phyloP scores from a whole-genome alignment of 2,797 vertebrate species.

The Tenualosa thibaudeaui region DNA sequence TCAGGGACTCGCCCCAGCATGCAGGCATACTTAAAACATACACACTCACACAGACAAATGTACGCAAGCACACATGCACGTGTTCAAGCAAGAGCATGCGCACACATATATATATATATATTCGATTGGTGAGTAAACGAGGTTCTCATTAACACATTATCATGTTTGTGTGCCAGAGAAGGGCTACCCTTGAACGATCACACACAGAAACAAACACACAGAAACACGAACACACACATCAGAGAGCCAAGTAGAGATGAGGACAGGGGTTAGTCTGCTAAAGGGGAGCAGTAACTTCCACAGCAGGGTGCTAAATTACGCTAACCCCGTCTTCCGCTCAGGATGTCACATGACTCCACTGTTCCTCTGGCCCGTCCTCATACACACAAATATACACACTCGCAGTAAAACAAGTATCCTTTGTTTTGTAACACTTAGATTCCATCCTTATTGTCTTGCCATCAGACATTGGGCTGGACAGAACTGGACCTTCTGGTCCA shows the following conservation, averaged over 20 bases:
- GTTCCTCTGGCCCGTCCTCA: slow-evolving; percentile 30
- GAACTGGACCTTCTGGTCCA: background rate
- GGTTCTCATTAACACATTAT: slow-evolving; percentile 42
- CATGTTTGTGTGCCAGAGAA: slow-evolving; percentile 5
- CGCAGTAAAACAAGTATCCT: background rate
- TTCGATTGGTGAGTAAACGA: slow-evolving; percentile 51
- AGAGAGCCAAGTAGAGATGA: slow-evolving; percentile 45
- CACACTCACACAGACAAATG: slow-evolving; percentile 30
- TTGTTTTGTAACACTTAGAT: background rate
- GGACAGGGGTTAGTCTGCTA: slow-evolving; percentile 77
- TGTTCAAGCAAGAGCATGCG: background rate
- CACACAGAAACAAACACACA: slow-evolving; percentile 42
- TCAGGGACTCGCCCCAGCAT: slow-evolving; percentile 47
- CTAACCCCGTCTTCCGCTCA: slow-evolving; percentile 67
- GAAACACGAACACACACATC: slow-evolving; percentile 19
- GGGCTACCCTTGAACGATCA: background rate
- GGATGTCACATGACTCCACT: slow-evolving; percentile 37
- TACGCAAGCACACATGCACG: background rate
- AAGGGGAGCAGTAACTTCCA: slow-evolving; percentile 80
- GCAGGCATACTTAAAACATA: slow-evolving; percentile 15
- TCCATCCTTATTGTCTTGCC: background rate
- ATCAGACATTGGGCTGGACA: background rate
- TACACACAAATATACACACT: background rate
- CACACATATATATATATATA: slow-evolving; percentile 35
- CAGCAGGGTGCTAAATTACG: slow-evolving; percentile 80